Evolutionary conservation across 2,113 vertebrate genomes (phyloP).

Genomic region (Gymnocephalus cernua): DNA sequence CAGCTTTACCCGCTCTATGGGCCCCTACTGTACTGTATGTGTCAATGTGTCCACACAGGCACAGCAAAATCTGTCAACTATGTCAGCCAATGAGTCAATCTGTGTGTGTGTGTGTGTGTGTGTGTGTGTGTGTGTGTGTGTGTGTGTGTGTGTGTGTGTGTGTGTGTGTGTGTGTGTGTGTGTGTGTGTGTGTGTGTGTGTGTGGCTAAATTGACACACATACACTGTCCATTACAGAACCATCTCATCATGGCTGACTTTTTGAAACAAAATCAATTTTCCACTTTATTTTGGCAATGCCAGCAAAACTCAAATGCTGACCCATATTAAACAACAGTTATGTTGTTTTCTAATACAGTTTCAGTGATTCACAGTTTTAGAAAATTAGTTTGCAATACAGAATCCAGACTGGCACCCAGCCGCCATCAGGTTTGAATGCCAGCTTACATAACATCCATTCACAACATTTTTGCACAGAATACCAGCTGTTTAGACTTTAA

Average conservation of each 20-base stretch:
- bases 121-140: background rate
- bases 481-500: background rate
- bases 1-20: background rate
- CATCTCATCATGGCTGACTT: no score
- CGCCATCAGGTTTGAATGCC: background rate
- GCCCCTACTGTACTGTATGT: no score
- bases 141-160: background rate
- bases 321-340: background rate
- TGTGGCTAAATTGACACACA: background rate
- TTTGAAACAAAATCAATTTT: no score
- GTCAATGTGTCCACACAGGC: background rate
- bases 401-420: conserved; percentile 7
- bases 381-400: background rate
- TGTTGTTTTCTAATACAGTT: conserved; percentile 1
- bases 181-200: background rate
- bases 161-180: background rate
- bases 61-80: background rate
- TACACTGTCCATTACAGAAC: background rate
- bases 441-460: conserved; percentile 1
- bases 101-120: background rate
- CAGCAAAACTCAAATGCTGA: background rate
- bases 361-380: background rate
- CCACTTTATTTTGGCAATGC: no score
- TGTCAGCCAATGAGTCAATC: conserved; percentile 7
- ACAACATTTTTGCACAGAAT: background rate